Percentiles rank a stretch among this genome's conserved stretches.
Evolutionary conservation across 2,113 vertebrate genomes (phyloP).

Genomic region (Callospermophilus lateralis): DNA sequence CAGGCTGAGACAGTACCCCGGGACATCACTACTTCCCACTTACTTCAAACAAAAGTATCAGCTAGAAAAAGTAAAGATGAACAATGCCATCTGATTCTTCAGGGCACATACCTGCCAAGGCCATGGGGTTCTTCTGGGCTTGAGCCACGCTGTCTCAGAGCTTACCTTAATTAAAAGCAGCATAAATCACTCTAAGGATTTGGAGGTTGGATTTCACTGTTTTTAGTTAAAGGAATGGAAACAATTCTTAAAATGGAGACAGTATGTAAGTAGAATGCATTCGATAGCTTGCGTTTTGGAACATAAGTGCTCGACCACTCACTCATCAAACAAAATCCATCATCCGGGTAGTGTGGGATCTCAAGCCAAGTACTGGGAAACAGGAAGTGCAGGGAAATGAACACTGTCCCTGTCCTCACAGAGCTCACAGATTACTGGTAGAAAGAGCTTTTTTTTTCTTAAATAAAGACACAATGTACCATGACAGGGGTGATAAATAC

Average conservation of each 20-base stretch:
- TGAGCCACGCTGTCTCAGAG: not conserved
- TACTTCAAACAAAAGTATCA: conserved; percentile 7
- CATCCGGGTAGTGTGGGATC: not conserved
- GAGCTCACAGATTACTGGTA: not conserved
- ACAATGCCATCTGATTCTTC: not conserved
- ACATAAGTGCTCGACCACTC: not conserved
- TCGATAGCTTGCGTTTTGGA: not conserved
- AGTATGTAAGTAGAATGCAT: not conserved
- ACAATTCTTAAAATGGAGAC: not conserved
- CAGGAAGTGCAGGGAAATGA: not conserved
- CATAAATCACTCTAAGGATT: not conserved
- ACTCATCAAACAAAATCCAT: not conserved
- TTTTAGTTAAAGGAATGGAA: conserved; percentile 54
- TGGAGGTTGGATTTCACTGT: not conserved
- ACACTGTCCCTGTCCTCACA: not conserved
- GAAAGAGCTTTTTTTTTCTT: not conserved
- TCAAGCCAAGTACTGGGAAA: not conserved
- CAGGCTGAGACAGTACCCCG: not conserved
- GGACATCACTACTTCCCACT: not conserved
- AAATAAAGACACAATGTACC: not conserved
- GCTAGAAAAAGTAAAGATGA: not conserved
- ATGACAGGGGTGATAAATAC: not conserved
- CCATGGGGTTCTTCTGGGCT: not conserved
- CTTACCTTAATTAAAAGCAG: conserved; percentile 20
- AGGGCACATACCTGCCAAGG: not conserved